phyloP scores from a whole-genome alignment of 2,113 vertebrate genomes.

The Proteles cristata region DNA sequence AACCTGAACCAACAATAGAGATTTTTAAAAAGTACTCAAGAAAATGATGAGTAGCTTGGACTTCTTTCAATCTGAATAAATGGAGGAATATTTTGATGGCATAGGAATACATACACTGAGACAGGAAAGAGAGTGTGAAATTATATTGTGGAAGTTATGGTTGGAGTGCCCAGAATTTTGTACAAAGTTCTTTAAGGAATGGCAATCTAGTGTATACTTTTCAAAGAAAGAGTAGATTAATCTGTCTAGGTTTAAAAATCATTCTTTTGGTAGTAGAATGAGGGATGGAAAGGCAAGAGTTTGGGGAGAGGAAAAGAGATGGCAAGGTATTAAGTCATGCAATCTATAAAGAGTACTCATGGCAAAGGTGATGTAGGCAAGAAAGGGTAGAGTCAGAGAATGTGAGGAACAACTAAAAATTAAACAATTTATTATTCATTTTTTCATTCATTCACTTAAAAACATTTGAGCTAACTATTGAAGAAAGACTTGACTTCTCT shows the following conservation, averaged over 20 bases:
- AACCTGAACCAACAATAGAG: neutral
- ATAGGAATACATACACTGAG: neutral
- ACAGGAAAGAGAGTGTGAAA: neutral
- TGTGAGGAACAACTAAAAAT: neutral
- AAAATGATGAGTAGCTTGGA: neutral
- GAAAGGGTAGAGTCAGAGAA: neutral
- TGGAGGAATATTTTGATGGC: neutral
- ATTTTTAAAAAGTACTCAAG: neutral
- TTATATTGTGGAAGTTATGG: neutral
- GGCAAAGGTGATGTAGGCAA: neutral
- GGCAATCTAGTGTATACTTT: neutral
- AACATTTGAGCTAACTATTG: neutral
- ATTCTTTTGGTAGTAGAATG: neutral
- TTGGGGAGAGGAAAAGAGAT: neutral
- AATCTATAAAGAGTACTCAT: neutral
- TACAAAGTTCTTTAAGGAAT: neutral
- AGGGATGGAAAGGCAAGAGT: neutral
- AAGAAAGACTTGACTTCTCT: neutral
- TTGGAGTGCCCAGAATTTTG: neutral
- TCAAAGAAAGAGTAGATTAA: neutral
- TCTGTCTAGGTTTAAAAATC: neutral
- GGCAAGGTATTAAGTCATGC: neutral
- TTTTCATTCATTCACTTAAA: neutral
- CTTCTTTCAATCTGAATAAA: neutral
- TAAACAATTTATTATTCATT: neutral